Percentiles rank a stretch among this genome's conserved stretches.
Conservation (phyloP, 1,140 invertebrate species). For the Leptinotarsa texana region DNA sequence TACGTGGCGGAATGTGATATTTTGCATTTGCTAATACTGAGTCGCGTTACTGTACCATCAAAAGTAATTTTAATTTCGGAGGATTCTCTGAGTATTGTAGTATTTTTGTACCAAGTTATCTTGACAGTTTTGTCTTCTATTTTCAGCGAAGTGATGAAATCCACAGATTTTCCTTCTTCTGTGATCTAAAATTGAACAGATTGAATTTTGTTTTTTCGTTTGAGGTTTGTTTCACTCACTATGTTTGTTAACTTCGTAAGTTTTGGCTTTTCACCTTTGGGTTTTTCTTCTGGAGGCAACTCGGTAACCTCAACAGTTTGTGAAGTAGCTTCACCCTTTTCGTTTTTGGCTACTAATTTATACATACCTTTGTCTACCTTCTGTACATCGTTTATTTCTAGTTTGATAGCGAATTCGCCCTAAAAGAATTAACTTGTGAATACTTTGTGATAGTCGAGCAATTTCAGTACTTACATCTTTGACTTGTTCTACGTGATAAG, state of each 20-base stretch:
- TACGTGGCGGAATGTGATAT: slow-evolving; percentile 75
- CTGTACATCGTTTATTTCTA: slow-evolving; percentile 82
- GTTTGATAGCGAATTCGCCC: slow-evolving; percentile 84
- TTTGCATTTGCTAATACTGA: slow-evolving; percentile 73
- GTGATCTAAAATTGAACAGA: slow-evolving; percentile 62
- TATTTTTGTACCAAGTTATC: slow-evolving; percentile 86
- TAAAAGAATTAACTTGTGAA: slow-evolving; percentile 52
- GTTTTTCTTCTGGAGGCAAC: slow-evolving; percentile 72
- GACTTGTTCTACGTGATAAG: slow-evolving; percentile 74
- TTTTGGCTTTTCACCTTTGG: slow-evolving; percentile 70
- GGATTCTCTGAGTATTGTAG: slow-evolving; percentile 71
- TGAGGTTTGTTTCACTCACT: slow-evolving; percentile 60
- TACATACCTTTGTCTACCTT: slow-evolving; percentile 84
- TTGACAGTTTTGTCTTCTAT: slow-evolving; percentile 76
- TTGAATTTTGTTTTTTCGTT: neutral
- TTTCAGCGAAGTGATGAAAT: slow-evolving; percentile 75
- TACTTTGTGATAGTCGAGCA: neutral
- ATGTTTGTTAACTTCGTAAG: slow-evolving; percentile 74
- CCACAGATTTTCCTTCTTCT: slow-evolving; percentile 76
- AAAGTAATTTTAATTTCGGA: slow-evolving; percentile 72
- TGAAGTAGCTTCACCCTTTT: slow-evolving; percentile 91
- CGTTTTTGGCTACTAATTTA: slow-evolving; percentile 88
- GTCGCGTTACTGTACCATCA: slow-evolving; percentile 77
- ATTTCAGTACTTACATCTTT: slow-evolving; percentile 66
- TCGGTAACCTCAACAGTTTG: slow-evolving; percentile 84